Conservation (phyloP, 2,888 invertebrate species). For the Heliconius cydno region DNA sequence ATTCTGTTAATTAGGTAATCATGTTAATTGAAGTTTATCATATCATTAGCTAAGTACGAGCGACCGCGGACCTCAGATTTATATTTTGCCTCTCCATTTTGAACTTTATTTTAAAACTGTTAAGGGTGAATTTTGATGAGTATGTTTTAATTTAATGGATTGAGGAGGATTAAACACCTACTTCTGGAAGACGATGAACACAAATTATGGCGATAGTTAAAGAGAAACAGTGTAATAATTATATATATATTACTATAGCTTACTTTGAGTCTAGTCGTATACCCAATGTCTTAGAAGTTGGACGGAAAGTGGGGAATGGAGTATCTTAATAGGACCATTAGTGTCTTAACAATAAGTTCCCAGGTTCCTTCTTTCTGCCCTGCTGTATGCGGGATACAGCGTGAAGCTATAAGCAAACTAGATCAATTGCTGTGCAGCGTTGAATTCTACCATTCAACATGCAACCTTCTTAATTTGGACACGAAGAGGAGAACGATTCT, state of each 20-base stretch:
- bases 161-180: constrained; percentile 19
- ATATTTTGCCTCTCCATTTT: not conserved
- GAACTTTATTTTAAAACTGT: not conserved
- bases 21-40: constrained; percentile 44
- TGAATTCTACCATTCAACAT: too few relatives aligned
- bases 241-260: not conserved
- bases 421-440: too few relatives aligned
- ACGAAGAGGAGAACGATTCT: too few relatives aligned
- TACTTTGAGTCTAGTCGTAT: too few relatives aligned
- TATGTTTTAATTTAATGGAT: constrained; percentile 20
- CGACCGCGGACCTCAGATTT: constrained; percentile 24
- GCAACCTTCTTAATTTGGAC: too few relatives aligned
- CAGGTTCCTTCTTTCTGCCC: too few relatives aligned
- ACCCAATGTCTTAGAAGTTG: too few relatives aligned
- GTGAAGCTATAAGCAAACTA: too few relatives aligned
- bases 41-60: constrained; percentile 42
- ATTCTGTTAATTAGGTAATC: constrained; percentile 43
- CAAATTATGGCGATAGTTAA: constrained; percentile 5
- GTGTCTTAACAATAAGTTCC: too few relatives aligned
- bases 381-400: too few relatives aligned
- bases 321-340: too few relatives aligned
- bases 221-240: not conserved
- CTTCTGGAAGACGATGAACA: constrained; percentile 14
- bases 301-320: too few relatives aligned
- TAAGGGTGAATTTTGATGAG: not conserved